Base-by-base conservation (phyloP, 2,888 invertebrate species). In the Priocnemis perturbator region DNA sequence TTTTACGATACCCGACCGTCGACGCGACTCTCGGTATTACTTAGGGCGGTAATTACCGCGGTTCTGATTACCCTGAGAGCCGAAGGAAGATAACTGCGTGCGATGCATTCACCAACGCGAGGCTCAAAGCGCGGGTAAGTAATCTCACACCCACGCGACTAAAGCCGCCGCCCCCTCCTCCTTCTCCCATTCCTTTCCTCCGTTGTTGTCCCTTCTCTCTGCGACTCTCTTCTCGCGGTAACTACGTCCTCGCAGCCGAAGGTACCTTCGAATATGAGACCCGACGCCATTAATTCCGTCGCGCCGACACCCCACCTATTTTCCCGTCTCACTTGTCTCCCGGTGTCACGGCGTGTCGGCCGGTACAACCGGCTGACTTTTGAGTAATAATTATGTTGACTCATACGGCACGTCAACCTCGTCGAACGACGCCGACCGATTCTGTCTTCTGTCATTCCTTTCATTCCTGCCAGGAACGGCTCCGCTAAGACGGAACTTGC, bases 41-140 rank as follows among this genome's bases (percentile, higher is more conserved):
- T 37, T 66, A 67, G 60, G 64, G 50, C 73, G 64, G 67, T 76
- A 83, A 82, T 83, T 83, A 79, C 70, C 67, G 64, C 61, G 64
- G 65, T 74, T 78, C 69, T 76, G 71, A 81, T 81, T 78, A 77
- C 72, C 64, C 47, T 48, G 57, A 48, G 56, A 73, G 64, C 47
- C 62, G 67, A 64, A 72, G 23, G 50, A 44, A 64, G 73, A 73
- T 72, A 76, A 69, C 68, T 67, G 64, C 62, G 20, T 20, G 64
- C 62, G 60, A 60, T 68, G 61, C 62, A 75, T 73, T 61, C 62
- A 15, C 45, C 20, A 14, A 3, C 11, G 53, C 30, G 48, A 57
- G 37, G 23, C 21, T 20, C 20, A n/a, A 53, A 48, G 21, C 21
- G 30, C 45, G 17, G 9, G 67, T 61, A 67, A 74, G 64, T 67